Percentiles rank a stretch among this genome's conserved stretches.
phyloP scores from a whole-genome alignment of 2,113 vertebrate species.

The Euleptes europaea region DNA sequence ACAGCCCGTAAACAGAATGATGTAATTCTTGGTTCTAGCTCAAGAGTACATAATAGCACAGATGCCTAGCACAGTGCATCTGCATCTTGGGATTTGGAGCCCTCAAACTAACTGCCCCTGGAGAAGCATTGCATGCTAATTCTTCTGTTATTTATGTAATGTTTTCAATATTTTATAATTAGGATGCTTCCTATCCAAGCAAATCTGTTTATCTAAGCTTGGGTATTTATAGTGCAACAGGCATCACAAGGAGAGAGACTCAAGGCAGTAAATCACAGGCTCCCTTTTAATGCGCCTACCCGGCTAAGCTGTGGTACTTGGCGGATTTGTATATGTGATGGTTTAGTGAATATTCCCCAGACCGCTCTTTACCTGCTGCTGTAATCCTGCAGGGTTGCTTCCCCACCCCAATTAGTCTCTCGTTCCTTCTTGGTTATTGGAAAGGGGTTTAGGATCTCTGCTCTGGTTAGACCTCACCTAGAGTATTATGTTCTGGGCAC shows the following conservation, averaged over 20 bases:
- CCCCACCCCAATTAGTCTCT: background rate
- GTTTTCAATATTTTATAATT: background rate
- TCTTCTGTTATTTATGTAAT: background rate
- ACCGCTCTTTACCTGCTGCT: fast-evolving
- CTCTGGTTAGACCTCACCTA: no score
- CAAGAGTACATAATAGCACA: background rate
- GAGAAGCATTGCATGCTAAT: background rate
- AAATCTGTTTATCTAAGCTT: background rate
- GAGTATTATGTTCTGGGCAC: no score
- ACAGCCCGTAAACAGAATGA: background rate
- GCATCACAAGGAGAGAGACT: fast-evolving
- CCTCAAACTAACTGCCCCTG: background rate
- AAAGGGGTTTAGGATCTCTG: background rate
- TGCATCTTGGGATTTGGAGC: background rate
- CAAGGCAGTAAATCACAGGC: fast-evolving
- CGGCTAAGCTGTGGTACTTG: background rate
- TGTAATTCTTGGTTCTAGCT: fast-evolving
- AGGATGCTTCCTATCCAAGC: constrained; percentile 7
- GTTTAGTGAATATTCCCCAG: background rate
- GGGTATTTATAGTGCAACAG: background rate
- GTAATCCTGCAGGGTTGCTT: background rate
- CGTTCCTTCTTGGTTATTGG: background rate
- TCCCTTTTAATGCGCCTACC: background rate
- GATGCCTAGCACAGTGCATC: background rate
- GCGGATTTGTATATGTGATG: fast-evolving